Base-by-base conservation (phyloP, 2,888 invertebrate species). In the Andrena chrysosceles region DNA sequence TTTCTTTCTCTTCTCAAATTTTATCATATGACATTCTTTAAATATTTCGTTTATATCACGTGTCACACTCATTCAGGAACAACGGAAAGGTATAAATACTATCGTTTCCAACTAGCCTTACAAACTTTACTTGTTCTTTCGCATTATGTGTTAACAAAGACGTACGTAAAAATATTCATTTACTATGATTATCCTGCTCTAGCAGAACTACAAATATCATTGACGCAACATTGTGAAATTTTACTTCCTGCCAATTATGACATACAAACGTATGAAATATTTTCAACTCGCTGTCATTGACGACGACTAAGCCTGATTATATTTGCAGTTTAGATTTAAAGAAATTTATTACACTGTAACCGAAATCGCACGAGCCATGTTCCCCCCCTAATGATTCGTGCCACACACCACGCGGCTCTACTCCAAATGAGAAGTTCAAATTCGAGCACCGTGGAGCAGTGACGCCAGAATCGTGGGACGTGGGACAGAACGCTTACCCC, bases 361-460 rank as follows among this genome's bases (percentile, higher is more conserved):
- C 20, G 4, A 42, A 26, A 1, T 6, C n/a, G 13, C 7, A 1
- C 23, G 6, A 10, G 5, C 10, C 6, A 23, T 13, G 13, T 13
- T 2, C 6, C 6, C 26, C 10, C 10, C 7, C 52, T 13, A 54
- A n/a, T n/a, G n/a, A n/a, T n/a, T n/a, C 8, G 23, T 1, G 0
- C 35, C 5, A n/a, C 20, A 26, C 23, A 29, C 2, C 26, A 20
- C n/a, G 2, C 35, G 13, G 20, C 20, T 48, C 31, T n/a, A 26
- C 4, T 20, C 0, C n/a, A 62, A 23, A 56, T 68, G 7, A 16
- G 16, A 69, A 60, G 52, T 75, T 68, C 62, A 54, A 77, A 71
- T 71, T 66, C n/a, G 35, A 66, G 49, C 13, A 29, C 5, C 2
- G 26, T 26, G 26, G 26, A 26, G 26, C 2, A 2, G 26, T n/a